phyloP scores from a whole-genome alignment of 64 coral and sea anemone species.

The Montipora capricornis region DNA sequence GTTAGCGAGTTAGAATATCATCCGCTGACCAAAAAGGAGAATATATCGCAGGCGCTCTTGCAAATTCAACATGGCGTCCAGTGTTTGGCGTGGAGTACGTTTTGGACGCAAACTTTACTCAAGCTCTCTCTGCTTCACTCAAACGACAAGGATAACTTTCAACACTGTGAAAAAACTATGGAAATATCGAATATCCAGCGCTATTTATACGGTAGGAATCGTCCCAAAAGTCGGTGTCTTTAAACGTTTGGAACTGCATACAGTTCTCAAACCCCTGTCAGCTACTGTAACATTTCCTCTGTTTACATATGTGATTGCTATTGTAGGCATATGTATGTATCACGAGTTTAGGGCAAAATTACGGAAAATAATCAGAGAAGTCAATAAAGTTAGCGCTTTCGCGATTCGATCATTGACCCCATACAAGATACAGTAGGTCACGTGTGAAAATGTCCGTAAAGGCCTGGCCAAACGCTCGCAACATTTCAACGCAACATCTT shows the following conservation, averaged over 20 bases:
- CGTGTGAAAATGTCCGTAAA: too few relatives aligned
- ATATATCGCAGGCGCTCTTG: neutral
- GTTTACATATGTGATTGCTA: too few relatives aligned
- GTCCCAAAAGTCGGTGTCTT: neutral
- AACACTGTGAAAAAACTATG: slow-evolving; percentile 29
- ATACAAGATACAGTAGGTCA: too few relatives aligned
- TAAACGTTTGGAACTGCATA: neutral
- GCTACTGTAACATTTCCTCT: neutral
- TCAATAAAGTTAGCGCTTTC: too few relatives aligned
- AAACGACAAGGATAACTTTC: slow-evolving; percentile 2
- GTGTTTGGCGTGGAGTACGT: slow-evolving; percentile 41
- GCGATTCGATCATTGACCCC: too few relatives aligned
- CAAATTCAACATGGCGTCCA: slow-evolving; percentile 66
- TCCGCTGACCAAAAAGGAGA: neutral
- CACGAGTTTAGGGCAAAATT: too few relatives aligned
- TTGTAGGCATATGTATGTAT: neutral
- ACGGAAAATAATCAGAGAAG: too few relatives aligned
- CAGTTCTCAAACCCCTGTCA: neutral
- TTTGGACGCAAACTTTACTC: slow-evolving; percentile 12
- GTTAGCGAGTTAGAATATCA: too few relatives aligned
- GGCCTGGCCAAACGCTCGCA: too few relatives aligned
- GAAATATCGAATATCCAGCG: slow-evolving; percentile 36
- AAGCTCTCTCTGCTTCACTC: neutral
- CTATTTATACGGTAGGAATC: slow-evolving; percentile 35
- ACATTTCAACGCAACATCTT: too few relatives aligned